Base-by-base conservation (phyloP, 1,140 invertebrate genomes). In the Formica exsecta region DNA sequence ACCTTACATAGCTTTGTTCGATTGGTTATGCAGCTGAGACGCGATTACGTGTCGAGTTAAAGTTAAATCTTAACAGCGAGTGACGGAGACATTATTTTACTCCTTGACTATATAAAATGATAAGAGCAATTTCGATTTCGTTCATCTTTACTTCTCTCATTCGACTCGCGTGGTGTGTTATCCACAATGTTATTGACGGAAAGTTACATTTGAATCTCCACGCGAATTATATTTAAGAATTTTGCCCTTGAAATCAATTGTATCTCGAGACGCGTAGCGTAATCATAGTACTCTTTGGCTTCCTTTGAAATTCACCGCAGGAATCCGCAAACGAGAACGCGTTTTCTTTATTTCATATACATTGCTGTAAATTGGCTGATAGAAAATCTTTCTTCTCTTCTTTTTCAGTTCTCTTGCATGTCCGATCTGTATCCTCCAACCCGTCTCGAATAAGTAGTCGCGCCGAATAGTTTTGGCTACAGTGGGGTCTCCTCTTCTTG, bases 401-500 rank as follows among this genome's bases (percentile, higher is more conserved):
- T 25, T 32, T 25, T 44, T 61, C 1, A 41, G 13, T 61, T 32
- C 11, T 1, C 13, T 74, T 57, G 32, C 6, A 13, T 13, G 48
- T 4, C 2, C 22, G 16, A 70, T 76, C 59, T 3, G 38, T 13
- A 64, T 83, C 68, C 85, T 83, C 68, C 89, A 38, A 90, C 81
- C 75, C 51, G 7, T 54, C 1, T 68, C 16, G 6, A 61, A 66
- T 19, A 51, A 44, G 48, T 48, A 25, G 44, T 80, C 57, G 11
- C 32, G 68, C 41, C 11, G 11, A 29, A 36, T 38, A 29, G 36
- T 38, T 62, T 22, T 9, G 59, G 36, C 90, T 92, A 94, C 22
- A 95, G 87, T 29, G 90, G 90, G 48, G 93, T 93, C 88, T 95
- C 94, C 57, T 94, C 91, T 89, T 93, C 91, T 65, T 81, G 88